Evolutionary conservation across 2,113 vertebrate species (phyloP).

Genomic region (Micronisus gabar): DNA sequence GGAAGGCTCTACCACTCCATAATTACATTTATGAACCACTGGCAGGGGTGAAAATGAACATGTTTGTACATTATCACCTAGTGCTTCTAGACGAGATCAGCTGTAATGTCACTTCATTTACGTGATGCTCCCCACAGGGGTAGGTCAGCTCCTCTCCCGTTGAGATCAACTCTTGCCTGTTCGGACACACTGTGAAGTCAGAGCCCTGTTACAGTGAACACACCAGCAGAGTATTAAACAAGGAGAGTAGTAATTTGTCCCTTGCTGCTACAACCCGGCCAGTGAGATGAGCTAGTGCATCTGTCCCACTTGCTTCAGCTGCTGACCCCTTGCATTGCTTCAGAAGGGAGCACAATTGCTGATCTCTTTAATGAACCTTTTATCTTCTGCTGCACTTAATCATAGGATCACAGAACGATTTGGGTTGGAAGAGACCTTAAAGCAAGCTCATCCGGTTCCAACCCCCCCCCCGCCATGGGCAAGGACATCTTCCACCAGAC

Average conservation of each 20-base stretch:
- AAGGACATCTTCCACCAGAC: too few species aligned
- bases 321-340: background rate
- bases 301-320: background rate
- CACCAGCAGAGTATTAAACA: fast-evolving
- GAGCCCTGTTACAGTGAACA: background rate
- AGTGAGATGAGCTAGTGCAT: background rate
- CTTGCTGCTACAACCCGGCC: background rate
- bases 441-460: too few species aligned
- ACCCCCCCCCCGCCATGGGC: fast-evolving
- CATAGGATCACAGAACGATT: too few species aligned
- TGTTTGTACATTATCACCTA: background rate
- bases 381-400: background rate
- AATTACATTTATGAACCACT: background rate
- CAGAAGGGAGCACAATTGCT: background rate
- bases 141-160: background rate
- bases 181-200: fast-evolving
- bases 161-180: background rate
- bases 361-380: background rate
- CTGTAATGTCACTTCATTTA: background rate
- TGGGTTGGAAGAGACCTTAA: too few species aligned
- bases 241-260: background rate
- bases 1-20: background rate
- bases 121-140: fast-evolving
- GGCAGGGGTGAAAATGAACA: background rate
- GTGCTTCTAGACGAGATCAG: background rate